Conservation (phyloP, 2,888 invertebrate genomes). For the Caenorhabditis angaria region DNA sequence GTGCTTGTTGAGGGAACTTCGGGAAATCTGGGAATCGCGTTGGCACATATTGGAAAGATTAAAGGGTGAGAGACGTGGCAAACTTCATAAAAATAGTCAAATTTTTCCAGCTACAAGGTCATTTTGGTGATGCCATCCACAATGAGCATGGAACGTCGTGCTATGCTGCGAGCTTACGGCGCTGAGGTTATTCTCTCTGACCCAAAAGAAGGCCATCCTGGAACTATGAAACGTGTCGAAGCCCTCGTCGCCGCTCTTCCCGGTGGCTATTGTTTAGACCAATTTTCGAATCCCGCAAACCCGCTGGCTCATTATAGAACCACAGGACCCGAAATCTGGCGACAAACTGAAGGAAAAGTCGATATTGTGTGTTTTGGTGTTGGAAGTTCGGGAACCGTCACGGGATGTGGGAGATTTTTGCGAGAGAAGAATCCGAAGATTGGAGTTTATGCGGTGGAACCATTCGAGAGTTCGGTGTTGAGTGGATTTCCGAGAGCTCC, state of each 20-base stretch:
- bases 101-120: slow-evolving; percentile 60
- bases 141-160: slow-evolving; percentile 66
- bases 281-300: slow-evolving; percentile 68
- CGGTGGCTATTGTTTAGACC: slow-evolving; percentile 44
- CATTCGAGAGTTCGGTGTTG: slow-evolving; percentile 54
- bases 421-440: slow-evolving; percentile 48
- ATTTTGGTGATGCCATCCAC: slow-evolving; percentile 71
- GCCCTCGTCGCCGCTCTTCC: slow-evolving; percentile 42
- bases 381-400: slow-evolving; percentile 65
- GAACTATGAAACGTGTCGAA: slow-evolving; percentile 33
- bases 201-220: slow-evolving; percentile 39
- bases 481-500: slow-evolving; percentile 43
- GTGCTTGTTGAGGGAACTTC: slow-evolving; percentile 65
- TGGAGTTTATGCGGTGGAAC: slow-evolving; percentile 49
- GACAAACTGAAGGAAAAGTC: slow-evolving; percentile 68
- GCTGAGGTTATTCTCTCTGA: slow-evolving; percentile 50
- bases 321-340: slow-evolving; percentile 71
- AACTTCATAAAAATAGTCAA: background rate
- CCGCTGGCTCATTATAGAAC: slow-evolving; percentile 64
- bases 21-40: slow-evolving; percentile 70
- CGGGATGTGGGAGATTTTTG: slow-evolving; percentile 50
- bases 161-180: slow-evolving; percentile 62
- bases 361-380: slow-evolving; percentile 67
- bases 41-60: slow-evolving; percentile 56
- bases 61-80: slow-evolving; percentile 13